A percentile compares a stretch with the other conserved stretches of the same genome.
phyloP scores from a whole-genome alignment of 2,888 invertebrate genomes.

The Slavum lentiscoides region DNA sequence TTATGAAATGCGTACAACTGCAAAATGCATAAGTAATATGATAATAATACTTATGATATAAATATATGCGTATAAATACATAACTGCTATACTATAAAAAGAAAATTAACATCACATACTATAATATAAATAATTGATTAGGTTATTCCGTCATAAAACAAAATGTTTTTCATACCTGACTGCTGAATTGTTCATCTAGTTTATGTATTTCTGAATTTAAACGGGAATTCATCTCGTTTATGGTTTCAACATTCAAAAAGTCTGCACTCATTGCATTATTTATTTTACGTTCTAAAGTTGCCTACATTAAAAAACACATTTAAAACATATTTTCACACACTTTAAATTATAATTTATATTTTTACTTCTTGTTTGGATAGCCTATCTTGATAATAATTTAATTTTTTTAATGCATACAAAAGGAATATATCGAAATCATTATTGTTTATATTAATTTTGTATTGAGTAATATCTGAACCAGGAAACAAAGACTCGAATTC shows the following conservation, averaged over 20 bases:
- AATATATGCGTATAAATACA: too few relatives aligned
- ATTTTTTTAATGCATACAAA: slow-evolving; percentile 42
- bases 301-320: slow-evolving; percentile 1
- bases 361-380: slow-evolving; percentile 42
- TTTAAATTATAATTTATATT: not conserved
- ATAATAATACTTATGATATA: too few relatives aligned
- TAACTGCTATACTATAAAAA: too few relatives aligned
- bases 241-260: slow-evolving; percentile 35
- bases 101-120: not conserved
- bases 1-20: too few relatives aligned
- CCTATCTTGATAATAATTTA: slow-evolving; percentile 39
- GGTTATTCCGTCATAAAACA: not conserved
- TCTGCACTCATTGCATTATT: slow-evolving; percentile 38
- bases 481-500: slow-evolving; percentile 46
- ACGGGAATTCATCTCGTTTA: slow-evolving; percentile 37
- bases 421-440: slow-evolving; percentile 46
- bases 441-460: slow-evolving; percentile 28
- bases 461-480: slow-evolving; percentile 43
- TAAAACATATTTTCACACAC: not conserved
- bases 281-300: slow-evolving; percentile 35
- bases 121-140: not conserved
- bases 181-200: slow-evolving; percentile 37
- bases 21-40: too few relatives aligned
- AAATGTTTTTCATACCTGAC: slow-evolving; percentile 20
- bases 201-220: slow-evolving; percentile 42